These are phyloP conservation scores for Ephialtes manifestator DNA, from an alignment of 2,888 invertebrate genomes.

Conservation along the genomic window DNA sequence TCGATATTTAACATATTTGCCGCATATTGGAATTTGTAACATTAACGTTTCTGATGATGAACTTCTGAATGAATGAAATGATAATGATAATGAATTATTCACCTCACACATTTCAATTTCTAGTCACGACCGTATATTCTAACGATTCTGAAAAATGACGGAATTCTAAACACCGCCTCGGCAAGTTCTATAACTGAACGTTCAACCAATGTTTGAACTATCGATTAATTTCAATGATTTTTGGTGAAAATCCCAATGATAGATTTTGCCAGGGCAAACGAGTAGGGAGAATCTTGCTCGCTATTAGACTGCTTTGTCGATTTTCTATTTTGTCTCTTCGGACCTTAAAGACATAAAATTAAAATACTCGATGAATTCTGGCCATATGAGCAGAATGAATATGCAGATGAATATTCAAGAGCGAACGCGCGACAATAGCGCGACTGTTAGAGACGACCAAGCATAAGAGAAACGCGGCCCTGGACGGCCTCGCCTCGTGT, in stretches of 20 bases:
- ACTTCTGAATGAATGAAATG: not conserved
- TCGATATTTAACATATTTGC: too few species aligned
- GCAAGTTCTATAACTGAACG: too few species aligned
- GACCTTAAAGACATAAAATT: not conserved
- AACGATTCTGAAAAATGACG: too few species aligned
- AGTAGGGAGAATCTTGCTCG: too few species aligned
- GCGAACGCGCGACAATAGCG: conserved; percentile 8
- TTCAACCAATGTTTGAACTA: too few species aligned
- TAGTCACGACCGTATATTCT: too few species aligned
- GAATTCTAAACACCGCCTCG: too few species aligned
- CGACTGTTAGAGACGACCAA: conserved; percentile 63
- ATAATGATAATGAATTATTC: not conserved
- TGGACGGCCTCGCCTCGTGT: conserved; percentile 76
- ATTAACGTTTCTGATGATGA: not conserved
- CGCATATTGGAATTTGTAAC: too few species aligned
- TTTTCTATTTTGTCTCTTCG: not conserved
- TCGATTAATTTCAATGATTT: too few species aligned
- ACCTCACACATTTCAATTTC: too few species aligned
- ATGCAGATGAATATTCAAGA: conserved; percentile 15
- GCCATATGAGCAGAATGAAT: conserved; percentile 5
- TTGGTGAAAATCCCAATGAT: too few species aligned
- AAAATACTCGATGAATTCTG: conserved; percentile 25
- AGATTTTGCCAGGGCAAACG: too few species aligned
- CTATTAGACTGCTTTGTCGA: not conserved
- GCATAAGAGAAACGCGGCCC: conserved; percentile 73